Conservation (phyloP, 1,140 invertebrate species). For the Caenorhabditis latens region DNA sequence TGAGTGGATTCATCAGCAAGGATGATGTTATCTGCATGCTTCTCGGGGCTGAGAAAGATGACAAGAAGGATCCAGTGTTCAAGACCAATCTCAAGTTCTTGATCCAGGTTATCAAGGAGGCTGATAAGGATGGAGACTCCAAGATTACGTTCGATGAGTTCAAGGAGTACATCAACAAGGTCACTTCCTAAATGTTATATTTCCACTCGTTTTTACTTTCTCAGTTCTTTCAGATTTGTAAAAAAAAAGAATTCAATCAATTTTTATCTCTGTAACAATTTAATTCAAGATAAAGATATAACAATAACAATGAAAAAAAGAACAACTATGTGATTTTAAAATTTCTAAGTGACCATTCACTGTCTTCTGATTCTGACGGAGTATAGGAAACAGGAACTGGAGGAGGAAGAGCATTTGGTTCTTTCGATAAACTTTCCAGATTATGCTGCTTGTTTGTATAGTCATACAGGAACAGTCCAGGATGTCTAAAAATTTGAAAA, state of each 20-base stretch:
- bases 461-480: conserved; percentile 72
- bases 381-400: background rate
- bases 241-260: background rate
- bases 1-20: conserved; percentile 72
- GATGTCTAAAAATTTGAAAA: conserved; percentile 68
- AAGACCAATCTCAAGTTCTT: conserved; percentile 77
- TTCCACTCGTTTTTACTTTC: background rate
- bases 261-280: background rate
- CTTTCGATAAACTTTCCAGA: conserved; percentile 61
- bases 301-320: background rate
- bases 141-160: conserved; percentile 78
- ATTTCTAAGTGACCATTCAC: conserved; percentile 2
- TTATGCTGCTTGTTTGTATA: conserved; percentile 62
- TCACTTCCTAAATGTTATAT: conserved; percentile 52
- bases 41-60: conserved; percentile 71
- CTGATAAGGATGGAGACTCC: conserved; percentile 77
- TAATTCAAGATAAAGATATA: background rate
- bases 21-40: conserved; percentile 73
- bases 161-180: conserved; percentile 69
- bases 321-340: background rate
- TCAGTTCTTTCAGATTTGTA: background rate
- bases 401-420: conserved; percentile 68
- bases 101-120: conserved; percentile 74
- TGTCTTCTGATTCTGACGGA: background rate
- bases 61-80: conserved; percentile 76